These are phyloP conservation scores for Hydropsyche tenuis DNA, from an alignment of 1,140 invertebrate genomes.

Conservation along the genomic window DNA sequence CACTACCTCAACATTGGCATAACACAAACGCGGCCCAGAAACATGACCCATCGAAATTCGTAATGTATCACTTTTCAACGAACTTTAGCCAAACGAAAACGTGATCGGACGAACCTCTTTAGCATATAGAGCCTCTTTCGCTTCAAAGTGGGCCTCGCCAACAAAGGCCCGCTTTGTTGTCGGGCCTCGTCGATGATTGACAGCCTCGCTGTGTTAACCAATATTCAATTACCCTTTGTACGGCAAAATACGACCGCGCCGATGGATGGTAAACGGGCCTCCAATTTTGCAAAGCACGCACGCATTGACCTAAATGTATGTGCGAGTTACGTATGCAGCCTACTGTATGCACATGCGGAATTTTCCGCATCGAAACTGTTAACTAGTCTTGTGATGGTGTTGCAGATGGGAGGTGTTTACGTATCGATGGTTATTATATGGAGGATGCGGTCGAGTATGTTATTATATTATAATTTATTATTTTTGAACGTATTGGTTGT, in stretches of 20 bases:
- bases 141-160: background rate
- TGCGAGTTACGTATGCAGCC: too few relatives aligned
- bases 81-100: background rate
- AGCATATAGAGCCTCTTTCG: background rate
- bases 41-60: too few relatives aligned
- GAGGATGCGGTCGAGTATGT: too few relatives aligned
- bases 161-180: slow-evolving; percentile 12
- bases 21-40: too few relatives aligned
- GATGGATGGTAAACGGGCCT: background rate
- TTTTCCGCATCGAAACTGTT: too few relatives aligned
- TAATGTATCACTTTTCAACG: background rate
- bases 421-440: too few relatives aligned
- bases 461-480: too few relatives aligned
- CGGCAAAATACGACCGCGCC: background rate
- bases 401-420: too few relatives aligned
- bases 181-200: slow-evolving; percentile 13
- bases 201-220: slow-evolving; percentile 24
- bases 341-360: too few relatives aligned
- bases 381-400: too few relatives aligned
- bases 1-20: too few relatives aligned
- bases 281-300: background rate
- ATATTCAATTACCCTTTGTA: slow-evolving; percentile 32
- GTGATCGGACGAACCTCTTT: background rate
- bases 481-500: too few relatives aligned
- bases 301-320: background rate